Base-by-base conservation (phyloP, 2,113 vertebrate species). In the Toxotes jaculatrix region DNA sequence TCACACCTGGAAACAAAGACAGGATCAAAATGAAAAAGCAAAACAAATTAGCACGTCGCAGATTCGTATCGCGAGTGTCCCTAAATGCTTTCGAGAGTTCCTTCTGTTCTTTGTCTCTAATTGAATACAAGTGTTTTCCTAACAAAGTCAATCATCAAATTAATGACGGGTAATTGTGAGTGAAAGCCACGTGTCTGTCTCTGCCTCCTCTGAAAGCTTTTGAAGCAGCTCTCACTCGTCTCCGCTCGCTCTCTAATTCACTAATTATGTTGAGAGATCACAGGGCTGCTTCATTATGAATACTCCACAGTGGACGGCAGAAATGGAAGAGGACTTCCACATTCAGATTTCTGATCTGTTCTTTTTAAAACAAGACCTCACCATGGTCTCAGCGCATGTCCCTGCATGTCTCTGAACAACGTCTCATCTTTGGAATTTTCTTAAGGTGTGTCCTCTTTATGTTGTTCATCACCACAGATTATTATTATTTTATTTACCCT, bases 181-280 rank as follows among this genome's bases (percentile, higher is more conserved):
- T 23, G 56, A 19, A 56, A 43, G 64, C 55, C 45, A 9, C 1
- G 7, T 17, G 65, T 65, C 51, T 27, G 27, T 17, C 56, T 62
- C 17, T 0, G 31, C 64, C 0, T 69, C 47, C 19, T 10, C 32
- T 32, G 21, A 61, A 68, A 68, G 62, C 78, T 73, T 68, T 56
- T 31, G 60, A 55, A 72, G 43, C 59, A 16, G 23, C 77, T 8
- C 32, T 60, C 6, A 1, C 64, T 57, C 19, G 10, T 64, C 42
- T 57, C 53, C 19, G 34, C 51, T 71, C 7, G 1, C 49, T 62
- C 59, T 75, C 51, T 77, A 38, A 77, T 84, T 73, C 57, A 69
- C 63, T 77, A 66, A 84, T 84, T 74, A 70, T 78, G 68, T 17
- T n/a, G 51, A 59, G 74, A 68, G 81, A 87, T 80, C 81, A 69